A percentile compares a stretch with the other conserved stretches of the same genome.
These are phyloP conservation scores for Tyrannus savana DNA, from an alignment of 2,113 vertebrate genomes.

Conservation along the genomic window DNA sequence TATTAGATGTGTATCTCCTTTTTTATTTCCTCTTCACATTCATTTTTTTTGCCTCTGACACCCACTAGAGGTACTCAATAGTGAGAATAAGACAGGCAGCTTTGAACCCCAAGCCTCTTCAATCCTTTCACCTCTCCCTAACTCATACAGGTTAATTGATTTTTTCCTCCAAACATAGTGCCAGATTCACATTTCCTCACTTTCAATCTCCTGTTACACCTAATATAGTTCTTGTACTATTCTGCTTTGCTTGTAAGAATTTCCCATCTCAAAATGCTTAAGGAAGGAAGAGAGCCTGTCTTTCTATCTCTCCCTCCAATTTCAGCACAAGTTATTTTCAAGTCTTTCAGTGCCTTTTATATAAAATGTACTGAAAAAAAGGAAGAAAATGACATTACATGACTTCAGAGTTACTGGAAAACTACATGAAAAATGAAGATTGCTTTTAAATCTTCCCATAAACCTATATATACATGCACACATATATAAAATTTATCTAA, in stretches of 20 bases:
- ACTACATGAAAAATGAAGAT: not conserved
- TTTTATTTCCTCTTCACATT: not conserved
- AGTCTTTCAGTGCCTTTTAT: not conserved
- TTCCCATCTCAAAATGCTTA: not conserved
- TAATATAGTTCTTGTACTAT: not conserved
- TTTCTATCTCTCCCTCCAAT: not conserved
- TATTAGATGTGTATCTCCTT: not conserved
- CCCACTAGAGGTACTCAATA: not conserved
- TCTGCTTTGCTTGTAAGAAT: not conserved
- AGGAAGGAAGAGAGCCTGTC: not conserved
- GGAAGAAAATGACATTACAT: not conserved
- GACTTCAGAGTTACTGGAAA: not conserved
- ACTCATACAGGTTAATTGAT: not conserved
- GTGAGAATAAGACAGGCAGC: not conserved
- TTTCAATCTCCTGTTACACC: not conserved
- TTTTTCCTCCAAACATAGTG: not conserved
- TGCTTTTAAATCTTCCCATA: not conserved
- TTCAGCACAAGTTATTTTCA: not conserved
- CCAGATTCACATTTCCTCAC: not conserved
- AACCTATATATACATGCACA: accelerated
- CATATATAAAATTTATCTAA: not conserved
- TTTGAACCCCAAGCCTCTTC: not conserved
- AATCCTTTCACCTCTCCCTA: not conserved
- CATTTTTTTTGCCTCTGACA: not conserved
- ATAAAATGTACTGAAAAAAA: not conserved